These are phyloP conservation scores for Lamellibrachia satsuma DNA, from an alignment of 2,888 invertebrate species.

Conservation along the genomic window DNA sequence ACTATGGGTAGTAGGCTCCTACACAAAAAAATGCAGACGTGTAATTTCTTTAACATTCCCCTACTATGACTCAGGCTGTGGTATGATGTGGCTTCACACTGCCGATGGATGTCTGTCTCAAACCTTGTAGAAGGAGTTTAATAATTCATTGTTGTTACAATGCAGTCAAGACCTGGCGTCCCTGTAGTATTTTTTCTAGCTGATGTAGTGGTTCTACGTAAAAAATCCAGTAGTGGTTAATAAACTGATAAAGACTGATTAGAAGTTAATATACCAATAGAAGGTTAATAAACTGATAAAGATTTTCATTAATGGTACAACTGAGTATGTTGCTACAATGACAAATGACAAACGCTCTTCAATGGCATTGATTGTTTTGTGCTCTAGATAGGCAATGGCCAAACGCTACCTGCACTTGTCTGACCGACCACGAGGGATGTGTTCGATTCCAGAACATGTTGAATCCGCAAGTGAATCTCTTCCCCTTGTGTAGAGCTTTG, in stretches of 20 bases:
- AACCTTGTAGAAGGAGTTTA: neutral
- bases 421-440: neutral
- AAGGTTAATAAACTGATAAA: neutral
- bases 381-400: neutral
- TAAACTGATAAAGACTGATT: neutral
- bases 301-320: neutral
- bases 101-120: neutral
- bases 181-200: neutral
- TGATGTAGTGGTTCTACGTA: neutral
- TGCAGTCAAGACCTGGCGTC: neutral
- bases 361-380: neutral
- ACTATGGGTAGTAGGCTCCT: neutral
- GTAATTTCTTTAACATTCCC: neutral
- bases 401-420: neutral
- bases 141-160: neutral
- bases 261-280: neutral
- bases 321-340: too few species aligned
- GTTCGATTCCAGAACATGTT: neutral
- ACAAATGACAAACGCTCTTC: neutral
- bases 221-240: neutral
- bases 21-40: neutral
- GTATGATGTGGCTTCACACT: neutral
- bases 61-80: neutral
- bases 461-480: neutral
- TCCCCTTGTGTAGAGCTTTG: neutral